phyloP scores from a whole-genome alignment of 2,888 invertebrate genomes.

The Drosophila anceps region DNA sequence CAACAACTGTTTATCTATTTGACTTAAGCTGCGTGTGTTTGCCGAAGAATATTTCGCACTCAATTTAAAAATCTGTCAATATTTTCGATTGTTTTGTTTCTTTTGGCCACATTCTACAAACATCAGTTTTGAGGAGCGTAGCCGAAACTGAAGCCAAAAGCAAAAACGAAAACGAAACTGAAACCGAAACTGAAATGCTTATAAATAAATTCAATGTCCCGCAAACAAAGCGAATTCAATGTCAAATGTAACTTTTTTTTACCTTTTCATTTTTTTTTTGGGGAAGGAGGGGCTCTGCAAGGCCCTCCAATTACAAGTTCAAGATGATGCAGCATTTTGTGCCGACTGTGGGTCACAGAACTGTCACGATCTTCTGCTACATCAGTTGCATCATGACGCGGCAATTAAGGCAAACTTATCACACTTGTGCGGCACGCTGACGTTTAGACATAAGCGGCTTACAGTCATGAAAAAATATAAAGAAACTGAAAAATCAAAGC shows the following conservation, averaged over 20 bases:
- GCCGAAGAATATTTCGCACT: constrained; percentile 69
- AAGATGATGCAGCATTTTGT: constrained; percentile 40
- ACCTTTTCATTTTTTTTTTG: constrained; percentile 8
- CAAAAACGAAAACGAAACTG: constrained; percentile 5
- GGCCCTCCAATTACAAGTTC: constrained; percentile 59
- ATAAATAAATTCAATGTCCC: constrained; percentile 65
- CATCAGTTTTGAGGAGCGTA: constrained; percentile 37
- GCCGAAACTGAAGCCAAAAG: constrained; percentile 8
- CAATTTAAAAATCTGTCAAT: constrained; percentile 68
- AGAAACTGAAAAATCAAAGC: constrained; percentile 17
- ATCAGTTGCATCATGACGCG: constrained; percentile 53
- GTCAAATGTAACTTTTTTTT: constrained; percentile 52
- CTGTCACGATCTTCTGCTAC: constrained; percentile 21
- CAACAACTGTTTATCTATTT: constrained; percentile 42
- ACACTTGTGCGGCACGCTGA: constrained; percentile 56
- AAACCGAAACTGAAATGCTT: constrained; percentile 30
- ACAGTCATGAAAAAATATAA: constrained; percentile 18
- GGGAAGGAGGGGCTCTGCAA: constrained; percentile 26
- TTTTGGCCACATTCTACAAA: constrained; percentile 68
- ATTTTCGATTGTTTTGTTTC: constrained; percentile 41
- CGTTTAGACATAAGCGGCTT: constrained; percentile 46
- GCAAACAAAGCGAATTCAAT: constrained; percentile 53
- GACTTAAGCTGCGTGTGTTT: constrained; percentile 38
- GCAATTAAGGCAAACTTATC: constrained; percentile 63
- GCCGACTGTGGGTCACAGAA: constrained; percentile 23